Evolutionary conservation across 1,140 invertebrate genomes (phyloP), one percentile per base, ranked within the genome.

Genomic region (Scaptomyza graminum): DNA sequence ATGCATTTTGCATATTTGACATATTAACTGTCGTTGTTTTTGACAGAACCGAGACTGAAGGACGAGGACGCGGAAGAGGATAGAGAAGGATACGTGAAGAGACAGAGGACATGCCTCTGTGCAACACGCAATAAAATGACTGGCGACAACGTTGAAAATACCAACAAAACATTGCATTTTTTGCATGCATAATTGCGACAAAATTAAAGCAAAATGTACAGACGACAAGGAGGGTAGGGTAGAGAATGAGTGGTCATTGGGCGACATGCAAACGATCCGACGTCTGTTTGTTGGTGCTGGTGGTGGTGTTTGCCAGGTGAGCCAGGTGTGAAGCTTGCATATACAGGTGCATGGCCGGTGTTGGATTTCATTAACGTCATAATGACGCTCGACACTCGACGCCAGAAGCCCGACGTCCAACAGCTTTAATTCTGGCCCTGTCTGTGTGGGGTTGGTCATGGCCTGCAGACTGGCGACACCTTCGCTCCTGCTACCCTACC

Each of bases 341-440:
- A 79, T 70, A 85, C 83, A 88, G 83, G 74, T 87, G 82, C 79
- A 65, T 64, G 63, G 63, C 62, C 63, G 79, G 83, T 88, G 79
- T 88, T 88, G 79, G 76, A 82, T 88, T 88, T 83, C 83, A 88
- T 83, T 88, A 88, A 89, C 79, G 73, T 88, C 79, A 88, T 88
- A 88, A 88, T 88, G 83, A 87, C 70, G 64, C 34, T 31, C 28
- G 28, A 31, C 1, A 5, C 28, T 7, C 39, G 70, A 37, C 39
- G 64, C 34, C 64, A 66, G 64, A 59, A 41, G 54, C 37, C 12
- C 41, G 41, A 39, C 51, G 50, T 18, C 57, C 62, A 77, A 60
- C 79, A 66, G 79, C 63, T 72, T 88, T 88, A 88, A 88, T 88
- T 84, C 83, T 79, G 47, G 37, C 37, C 37, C 69, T 37, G 49